Evolutionary conservation across 2,797 vertebrate genomes (phyloP).

Genomic region (Pristis pectinata): DNA sequence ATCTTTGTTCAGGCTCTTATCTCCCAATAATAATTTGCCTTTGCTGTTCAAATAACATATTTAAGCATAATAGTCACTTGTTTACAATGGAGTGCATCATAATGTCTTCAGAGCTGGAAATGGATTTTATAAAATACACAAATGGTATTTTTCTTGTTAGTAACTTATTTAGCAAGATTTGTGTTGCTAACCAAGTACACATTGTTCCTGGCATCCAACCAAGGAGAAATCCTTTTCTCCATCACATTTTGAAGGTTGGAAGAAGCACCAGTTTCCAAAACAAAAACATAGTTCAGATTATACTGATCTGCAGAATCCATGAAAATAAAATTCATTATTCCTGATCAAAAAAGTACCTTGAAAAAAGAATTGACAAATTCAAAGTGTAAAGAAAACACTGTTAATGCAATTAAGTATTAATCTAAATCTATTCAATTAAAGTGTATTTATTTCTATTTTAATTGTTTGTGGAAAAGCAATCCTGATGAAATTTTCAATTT

Average conservation of each 20-base stretch:
- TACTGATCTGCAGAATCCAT: neutral
- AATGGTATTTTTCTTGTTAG: neutral
- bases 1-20: neutral
- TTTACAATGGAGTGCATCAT: neutral
- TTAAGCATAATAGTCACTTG: neutral
- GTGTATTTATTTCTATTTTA: neutral
- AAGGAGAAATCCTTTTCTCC: neutral
- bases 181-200: neutral
- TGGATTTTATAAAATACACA: neutral
- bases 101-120: neutral
- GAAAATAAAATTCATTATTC: conserved; percentile 5
- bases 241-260: neutral
- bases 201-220: neutral
- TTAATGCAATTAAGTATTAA: neutral
- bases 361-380: neutral
- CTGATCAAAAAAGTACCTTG: neutral
- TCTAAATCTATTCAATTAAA: neutral
- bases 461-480: neutral
- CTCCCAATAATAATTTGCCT: neutral
- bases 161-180: neutral
- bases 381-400: neutral
- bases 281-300: neutral
- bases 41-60: neutral
- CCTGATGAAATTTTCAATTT: neutral
- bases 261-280: neutral